These are phyloP conservation scores for Setipinna tenuifilis DNA, from an alignment of 2,797 vertebrate genomes.

Conservation along the genomic window DNA sequence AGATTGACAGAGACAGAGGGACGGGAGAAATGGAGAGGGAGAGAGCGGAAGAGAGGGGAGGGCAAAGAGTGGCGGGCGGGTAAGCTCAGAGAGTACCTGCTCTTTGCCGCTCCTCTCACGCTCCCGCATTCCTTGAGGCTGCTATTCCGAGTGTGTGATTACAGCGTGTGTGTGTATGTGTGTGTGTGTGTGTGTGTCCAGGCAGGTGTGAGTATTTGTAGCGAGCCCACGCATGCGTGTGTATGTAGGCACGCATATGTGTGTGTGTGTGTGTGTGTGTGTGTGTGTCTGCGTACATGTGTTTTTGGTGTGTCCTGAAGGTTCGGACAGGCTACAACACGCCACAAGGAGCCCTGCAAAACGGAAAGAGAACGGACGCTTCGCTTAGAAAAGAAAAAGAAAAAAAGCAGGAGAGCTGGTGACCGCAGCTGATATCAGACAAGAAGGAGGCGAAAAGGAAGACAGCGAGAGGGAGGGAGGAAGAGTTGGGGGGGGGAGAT, in stretches of 20 bases:
- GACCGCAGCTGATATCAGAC: neutral
- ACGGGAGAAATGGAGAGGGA: neutral
- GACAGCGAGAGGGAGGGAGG: neutral
- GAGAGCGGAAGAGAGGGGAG: neutral
- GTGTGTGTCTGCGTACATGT: neutral
- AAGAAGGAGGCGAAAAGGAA: conserved; percentile 19
- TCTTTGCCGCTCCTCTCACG: conserved; percentile 28
- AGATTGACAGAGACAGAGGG: conserved; percentile 4
- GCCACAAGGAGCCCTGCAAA: conserved; percentile 21
- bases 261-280: neutral
- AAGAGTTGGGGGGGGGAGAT: neutral
- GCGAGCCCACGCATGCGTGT: neutral
- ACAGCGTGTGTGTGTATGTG: conserved; percentile 28
- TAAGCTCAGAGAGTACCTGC: conserved; percentile 28
- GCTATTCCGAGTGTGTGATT: conserved; percentile 29
- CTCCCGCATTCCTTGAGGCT: conserved; percentile 38
- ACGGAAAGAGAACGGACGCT: neutral
- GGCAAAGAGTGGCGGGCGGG: neutral
- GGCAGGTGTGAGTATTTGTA: conserved; percentile 1
- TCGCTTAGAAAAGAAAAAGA: neutral
- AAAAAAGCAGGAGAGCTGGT: conserved; percentile 11
- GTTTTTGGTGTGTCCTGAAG: conserved; percentile 7
- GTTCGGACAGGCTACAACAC: conserved; percentile 26
- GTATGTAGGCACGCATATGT: neutral
- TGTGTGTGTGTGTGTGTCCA: conserved; percentile 35